Percentiles rank a stretch among this genome's conserved stretches.
These are phyloP conservation scores for Sarcophaga carnaria DNA, from an alignment of 2,888 invertebrate genomes.

Conservation along the genomic window DNA sequence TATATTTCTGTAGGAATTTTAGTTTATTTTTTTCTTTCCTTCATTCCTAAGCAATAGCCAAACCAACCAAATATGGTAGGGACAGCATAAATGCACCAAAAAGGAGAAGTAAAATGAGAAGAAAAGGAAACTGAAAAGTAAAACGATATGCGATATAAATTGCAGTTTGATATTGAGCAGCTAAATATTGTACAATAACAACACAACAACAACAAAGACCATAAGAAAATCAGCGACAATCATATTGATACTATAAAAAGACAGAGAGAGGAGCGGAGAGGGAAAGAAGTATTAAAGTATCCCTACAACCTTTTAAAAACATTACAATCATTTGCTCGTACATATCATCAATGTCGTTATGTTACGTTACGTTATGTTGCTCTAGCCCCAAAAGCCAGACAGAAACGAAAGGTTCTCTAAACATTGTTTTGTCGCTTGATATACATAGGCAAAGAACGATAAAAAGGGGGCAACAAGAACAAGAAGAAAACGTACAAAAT, in stretches of 20 bases:
- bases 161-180: constrained; percentile 22
- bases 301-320: neutral
- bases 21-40: constrained; percentile 4
- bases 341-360: neutral
- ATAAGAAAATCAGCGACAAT: constrained; percentile 47
- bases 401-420: constrained; percentile 58
- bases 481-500: constrained; percentile 11
- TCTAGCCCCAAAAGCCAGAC: constrained; percentile 14
- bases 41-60: neutral
- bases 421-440: constrained; percentile 17
- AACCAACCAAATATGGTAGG: constrained; percentile 60
- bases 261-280: neutral
- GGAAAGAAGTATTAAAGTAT: neutral
- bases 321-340: neutral
- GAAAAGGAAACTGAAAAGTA: constrained; percentile 38
- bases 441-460: neutral
- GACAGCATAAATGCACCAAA: constrained; percentile 58
- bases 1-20: neutral
- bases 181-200: neutral
- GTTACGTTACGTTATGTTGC: neutral
- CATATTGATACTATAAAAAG: constrained; percentile 45
- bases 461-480: too few species aligned
- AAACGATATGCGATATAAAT: constrained; percentile 37
- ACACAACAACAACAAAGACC: constrained; percentile 7
- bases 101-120: neutral